A percentile compares a stretch with the other conserved stretches of the same genome.
These are phyloP conservation scores for Enteromius thamalakanensis DNA, from an alignment of 2,797 vertebrate species.

Conservation along the genomic window DNA sequence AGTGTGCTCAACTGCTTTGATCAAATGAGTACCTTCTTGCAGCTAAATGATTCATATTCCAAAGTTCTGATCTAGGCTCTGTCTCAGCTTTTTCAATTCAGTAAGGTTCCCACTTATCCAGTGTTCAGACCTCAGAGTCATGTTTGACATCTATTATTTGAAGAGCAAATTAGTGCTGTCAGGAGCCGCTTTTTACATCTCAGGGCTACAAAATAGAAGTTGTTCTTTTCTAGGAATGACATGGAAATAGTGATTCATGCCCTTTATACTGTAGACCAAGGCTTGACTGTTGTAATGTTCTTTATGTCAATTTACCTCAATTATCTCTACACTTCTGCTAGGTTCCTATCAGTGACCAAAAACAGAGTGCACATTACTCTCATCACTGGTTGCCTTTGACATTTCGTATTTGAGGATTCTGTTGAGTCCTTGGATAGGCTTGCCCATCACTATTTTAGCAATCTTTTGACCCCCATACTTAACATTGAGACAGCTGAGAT, in stretches of 20 bases:
- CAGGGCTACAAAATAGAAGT: not conserved
- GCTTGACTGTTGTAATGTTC: no score
- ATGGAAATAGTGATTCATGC: not conserved
- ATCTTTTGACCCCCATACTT: not conserved
- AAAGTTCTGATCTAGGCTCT: not conserved
- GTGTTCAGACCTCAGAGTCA: not conserved
- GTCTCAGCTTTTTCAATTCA: not conserved
- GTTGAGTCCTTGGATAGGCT: not conserved
- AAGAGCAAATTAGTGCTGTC: not conserved
- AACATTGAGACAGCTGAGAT: not conserved
- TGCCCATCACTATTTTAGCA: no score
- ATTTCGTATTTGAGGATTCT: not conserved
- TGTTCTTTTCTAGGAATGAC: not conserved
- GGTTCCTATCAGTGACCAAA: not conserved
- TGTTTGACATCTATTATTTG: not conserved
- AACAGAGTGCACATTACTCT: not conserved
- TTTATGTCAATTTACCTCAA: not conserved
- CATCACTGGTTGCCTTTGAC: not conserved
- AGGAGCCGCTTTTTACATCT: not conserved
- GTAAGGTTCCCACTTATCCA: not conserved
- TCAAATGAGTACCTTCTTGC: not conserved
- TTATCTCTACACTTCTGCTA: not conserved
- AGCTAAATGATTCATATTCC: not conserved
- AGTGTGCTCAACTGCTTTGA: not conserved
- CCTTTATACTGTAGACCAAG: not conserved